Conservation (phyloP, 2,797 vertebrate species). For the Xenops minutus region DNA sequence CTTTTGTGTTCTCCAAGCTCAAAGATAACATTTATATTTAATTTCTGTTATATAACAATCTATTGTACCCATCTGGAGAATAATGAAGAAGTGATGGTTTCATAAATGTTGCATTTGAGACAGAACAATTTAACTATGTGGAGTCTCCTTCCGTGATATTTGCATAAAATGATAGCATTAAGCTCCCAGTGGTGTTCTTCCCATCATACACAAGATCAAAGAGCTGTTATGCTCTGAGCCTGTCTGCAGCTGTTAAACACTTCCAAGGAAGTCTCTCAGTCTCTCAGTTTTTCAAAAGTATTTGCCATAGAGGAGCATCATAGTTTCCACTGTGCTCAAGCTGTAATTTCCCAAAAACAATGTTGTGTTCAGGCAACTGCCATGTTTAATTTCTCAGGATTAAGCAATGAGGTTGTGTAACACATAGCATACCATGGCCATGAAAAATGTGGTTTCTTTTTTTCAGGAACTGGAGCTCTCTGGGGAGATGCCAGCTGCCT, state of each 20-base stretch:
- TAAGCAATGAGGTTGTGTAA: background rate
- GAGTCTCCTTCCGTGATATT: background rate
- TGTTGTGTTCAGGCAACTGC: fast-evolving
- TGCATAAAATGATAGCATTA: slow-evolving; percentile 43
- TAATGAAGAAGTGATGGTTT: slow-evolving; percentile 1
- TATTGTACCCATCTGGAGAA: background rate
- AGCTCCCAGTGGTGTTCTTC: slow-evolving; percentile 22
- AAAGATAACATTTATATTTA: slow-evolving; percentile 12
- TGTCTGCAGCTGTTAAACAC: slow-evolving; percentile 8
- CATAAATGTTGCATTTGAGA: slow-evolving; percentile 29
- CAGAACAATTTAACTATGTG: background rate
- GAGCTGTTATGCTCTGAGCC: slow-evolving; percentile 12
- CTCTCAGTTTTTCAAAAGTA: background rate
- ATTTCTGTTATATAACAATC: background rate
- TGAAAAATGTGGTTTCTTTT: background rate
- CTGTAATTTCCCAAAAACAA: background rate
- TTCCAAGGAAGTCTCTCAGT: background rate
- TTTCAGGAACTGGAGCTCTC: background rate
- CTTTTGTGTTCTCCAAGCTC: background rate
- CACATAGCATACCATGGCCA: background rate
- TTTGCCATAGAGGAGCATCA: background rate
- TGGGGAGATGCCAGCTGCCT: background rate
- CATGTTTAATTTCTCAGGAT: background rate
- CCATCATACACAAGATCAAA: slow-evolving; percentile 23
- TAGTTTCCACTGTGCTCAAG: background rate